Evolutionary conservation across 2,797 vertebrate species (phyloP).

Genomic region (Melanotaenia pygmaea): DNA sequence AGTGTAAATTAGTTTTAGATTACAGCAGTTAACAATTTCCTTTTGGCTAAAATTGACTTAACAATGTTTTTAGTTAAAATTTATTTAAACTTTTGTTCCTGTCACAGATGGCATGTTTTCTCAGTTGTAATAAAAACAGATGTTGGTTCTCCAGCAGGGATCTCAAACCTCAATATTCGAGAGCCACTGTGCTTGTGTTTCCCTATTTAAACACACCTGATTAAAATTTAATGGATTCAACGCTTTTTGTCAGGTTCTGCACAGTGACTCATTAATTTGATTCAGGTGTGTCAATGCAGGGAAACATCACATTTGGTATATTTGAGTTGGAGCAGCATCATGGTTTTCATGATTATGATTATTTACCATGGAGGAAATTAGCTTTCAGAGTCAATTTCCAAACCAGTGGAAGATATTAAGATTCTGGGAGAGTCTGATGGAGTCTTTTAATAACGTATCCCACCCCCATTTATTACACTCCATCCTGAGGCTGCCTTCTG

Average conservation of each 20-base stretch:
- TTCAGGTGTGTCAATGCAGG: too few species aligned
- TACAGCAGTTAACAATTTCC: not conserved
- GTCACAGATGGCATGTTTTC: not conserved
- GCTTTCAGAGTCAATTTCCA: slow-evolving; percentile 48
- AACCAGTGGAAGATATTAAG: slow-evolving; percentile 56
- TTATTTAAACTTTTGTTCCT: not conserved
- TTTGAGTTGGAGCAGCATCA: not conserved
- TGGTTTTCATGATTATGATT: slow-evolving; percentile 17
- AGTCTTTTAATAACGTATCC: slow-evolving; percentile 49
- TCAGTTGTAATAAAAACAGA: not conserved
- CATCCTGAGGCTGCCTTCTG: slow-evolving; percentile 3
- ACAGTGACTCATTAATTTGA: too few species aligned
- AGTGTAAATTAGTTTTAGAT: not conserved
- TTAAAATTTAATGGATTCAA: too few species aligned
- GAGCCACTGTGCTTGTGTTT: too few species aligned
- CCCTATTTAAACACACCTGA: too few species aligned
- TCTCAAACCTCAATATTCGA: too few species aligned
- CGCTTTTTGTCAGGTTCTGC: too few species aligned
- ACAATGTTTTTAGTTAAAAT: too few species aligned
- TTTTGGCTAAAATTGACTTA: not conserved
- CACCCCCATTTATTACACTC: slow-evolving; percentile 20
- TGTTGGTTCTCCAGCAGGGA: not conserved
- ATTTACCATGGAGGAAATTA: slow-evolving; percentile 55
- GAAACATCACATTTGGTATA: too few species aligned
- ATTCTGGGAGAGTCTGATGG: slow-evolving; percentile 29